phyloP scores from a whole-genome alignment of 2,797 vertebrate genomes.

The Artibeus jamaicensis region DNA sequence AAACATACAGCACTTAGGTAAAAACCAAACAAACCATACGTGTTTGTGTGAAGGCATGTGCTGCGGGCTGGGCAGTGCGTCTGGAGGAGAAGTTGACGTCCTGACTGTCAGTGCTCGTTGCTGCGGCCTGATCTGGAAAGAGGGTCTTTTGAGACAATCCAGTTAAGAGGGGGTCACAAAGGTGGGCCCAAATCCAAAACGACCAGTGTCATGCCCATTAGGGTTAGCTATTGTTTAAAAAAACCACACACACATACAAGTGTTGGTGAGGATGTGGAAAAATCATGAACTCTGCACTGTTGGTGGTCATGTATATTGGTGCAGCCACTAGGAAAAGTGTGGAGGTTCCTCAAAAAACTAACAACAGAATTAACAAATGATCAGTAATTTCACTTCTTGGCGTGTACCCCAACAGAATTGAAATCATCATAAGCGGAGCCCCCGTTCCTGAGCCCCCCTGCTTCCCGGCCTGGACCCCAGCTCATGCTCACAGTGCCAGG shows the following conservation, averaged over 20 bases:
- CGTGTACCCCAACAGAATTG: not conserved
- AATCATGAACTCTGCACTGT: not conserved
- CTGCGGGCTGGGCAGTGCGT: not conserved
- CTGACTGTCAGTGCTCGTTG: not conserved
- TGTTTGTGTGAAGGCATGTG: not conserved
- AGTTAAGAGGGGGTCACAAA: not conserved
- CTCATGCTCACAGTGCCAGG: no score
- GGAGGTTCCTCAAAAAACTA: not conserved
- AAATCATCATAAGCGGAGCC: no score
- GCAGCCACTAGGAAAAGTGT: not conserved
- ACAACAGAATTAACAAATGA: not conserved
- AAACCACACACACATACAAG: no score
- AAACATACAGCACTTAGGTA: not conserved
- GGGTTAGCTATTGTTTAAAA: not conserved
- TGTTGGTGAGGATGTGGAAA: not conserved
- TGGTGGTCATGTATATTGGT: not conserved
- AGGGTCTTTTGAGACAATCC: not conserved
- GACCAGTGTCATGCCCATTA: not conserved
- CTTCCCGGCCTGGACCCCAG: no score
- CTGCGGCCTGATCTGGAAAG: not conserved
- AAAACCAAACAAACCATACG: not conserved
- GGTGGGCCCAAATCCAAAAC: not conserved
- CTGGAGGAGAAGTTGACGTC: not conserved
- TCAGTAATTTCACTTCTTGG: not conserved
- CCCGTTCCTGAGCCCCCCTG: no score